Conservation (phyloP, 2,797 vertebrate genomes). For the Pygocentrus nattereri region DNA sequence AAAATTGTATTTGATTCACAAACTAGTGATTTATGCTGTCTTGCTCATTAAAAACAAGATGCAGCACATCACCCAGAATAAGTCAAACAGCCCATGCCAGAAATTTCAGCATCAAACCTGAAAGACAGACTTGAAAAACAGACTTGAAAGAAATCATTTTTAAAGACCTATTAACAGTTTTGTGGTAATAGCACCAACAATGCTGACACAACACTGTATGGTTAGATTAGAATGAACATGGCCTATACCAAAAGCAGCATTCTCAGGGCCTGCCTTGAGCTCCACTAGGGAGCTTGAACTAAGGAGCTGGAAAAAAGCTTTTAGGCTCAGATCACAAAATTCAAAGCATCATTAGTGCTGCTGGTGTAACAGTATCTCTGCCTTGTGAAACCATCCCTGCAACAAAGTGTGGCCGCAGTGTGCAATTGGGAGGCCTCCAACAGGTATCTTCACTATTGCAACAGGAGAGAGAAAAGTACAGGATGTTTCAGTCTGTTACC, state of each 20-base stretch:
- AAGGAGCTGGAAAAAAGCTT: conserved; percentile 27
- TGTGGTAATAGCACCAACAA: background rate
- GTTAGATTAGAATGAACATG: conserved; percentile 19
- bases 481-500: conserved; percentile 20
- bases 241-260: conserved; percentile 22
- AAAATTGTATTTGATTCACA: no score
- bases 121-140: background rate
- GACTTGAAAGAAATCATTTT: background rate
- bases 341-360: conserved; percentile 37
- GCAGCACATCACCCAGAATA: no score
- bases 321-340: conserved; percentile 33
- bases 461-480: conserved; percentile 6
- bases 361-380: conserved; percentile 3
- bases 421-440: conserved; percentile 37
- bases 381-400: background rate
- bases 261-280: conserved; percentile 1
- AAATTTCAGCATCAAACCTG: background rate
- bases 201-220: conserved; percentile 5
- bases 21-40: no score
- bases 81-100: background rate
- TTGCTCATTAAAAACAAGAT: no score
- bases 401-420: background rate
- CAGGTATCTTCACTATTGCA: conserved; percentile 5
- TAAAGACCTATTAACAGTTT: background rate
- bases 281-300: conserved; percentile 13